Evolutionary conservation across 2,113 vertebrate species (phyloP).

Genomic region (Rousettus leschenaultii): DNA sequence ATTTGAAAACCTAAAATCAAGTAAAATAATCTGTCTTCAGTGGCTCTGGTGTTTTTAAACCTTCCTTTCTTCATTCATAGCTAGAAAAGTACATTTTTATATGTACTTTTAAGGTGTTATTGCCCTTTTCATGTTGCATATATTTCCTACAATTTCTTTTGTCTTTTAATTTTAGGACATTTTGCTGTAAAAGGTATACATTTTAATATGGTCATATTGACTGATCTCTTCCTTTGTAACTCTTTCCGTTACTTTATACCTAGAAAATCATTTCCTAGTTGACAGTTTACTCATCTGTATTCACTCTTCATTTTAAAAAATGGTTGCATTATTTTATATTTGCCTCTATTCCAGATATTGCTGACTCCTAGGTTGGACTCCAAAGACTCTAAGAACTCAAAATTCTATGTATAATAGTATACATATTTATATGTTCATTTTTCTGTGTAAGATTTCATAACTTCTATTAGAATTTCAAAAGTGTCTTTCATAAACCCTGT

Average conservation of each 20-base stretch:
- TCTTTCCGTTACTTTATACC: neutral
- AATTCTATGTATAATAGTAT: neutral
- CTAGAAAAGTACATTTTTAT: neutral
- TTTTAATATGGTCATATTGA: neutral
- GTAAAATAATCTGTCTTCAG: neutral
- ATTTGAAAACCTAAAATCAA: neutral
- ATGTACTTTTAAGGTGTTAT: neutral
- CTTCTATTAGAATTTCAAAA: neutral
- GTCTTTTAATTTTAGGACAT: neutral
- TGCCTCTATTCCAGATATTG: neutral
- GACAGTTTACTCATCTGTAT: neutral
- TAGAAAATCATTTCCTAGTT: conserved; percentile 18
- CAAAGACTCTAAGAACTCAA: neutral
- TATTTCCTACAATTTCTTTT: neutral
- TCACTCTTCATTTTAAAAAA: neutral
- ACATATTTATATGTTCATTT: neutral
- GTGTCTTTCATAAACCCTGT: neutral
- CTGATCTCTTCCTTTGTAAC: conserved; percentile 7
- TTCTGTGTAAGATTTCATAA: neutral
- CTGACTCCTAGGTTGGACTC: neutral
- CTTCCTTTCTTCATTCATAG: neutral
- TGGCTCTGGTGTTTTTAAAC: neutral
- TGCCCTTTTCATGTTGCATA: neutral
- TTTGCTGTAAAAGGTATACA: neutral
- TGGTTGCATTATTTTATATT: neutral